These are phyloP conservation scores for Catharus ustulatus DNA, from an alignment of 2,797 vertebrate genomes.

Conservation along the genomic window DNA sequence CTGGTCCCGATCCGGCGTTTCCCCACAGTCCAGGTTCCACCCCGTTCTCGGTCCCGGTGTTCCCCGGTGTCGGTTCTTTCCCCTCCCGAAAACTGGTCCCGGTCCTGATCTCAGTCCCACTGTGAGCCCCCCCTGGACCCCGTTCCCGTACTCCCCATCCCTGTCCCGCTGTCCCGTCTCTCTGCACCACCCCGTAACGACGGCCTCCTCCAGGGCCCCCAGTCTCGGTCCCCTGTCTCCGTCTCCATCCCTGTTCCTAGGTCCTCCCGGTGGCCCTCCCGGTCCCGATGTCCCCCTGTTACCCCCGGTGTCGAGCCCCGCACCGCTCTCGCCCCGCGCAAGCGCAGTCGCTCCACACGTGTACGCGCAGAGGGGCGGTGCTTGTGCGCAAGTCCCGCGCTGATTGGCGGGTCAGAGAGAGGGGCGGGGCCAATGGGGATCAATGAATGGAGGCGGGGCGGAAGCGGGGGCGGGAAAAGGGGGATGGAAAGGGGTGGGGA, in stretches of 20 bases:
- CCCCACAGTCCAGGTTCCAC: neutral
- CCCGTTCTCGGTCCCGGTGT: neutral
- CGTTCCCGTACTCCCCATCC: neutral
- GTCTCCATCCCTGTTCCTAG: neutral
- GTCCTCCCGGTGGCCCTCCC: no score
- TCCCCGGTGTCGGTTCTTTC: neutral
- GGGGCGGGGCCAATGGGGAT: neutral
- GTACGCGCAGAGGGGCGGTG: neutral
- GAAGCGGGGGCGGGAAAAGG: neutral
- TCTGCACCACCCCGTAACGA: neutral
- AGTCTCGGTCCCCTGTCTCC: no score
- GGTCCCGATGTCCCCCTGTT: no score
- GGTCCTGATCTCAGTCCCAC: neutral
- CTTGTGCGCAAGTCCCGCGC: fast-evolving
- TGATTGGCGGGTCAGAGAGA: fast-evolving
- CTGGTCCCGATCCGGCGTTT: neutral
- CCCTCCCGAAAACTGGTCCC: neutral
- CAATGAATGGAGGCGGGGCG: neutral
- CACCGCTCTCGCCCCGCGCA: neutral
- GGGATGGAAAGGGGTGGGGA: no score
- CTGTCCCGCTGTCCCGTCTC: neutral
- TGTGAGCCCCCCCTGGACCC: neutral
- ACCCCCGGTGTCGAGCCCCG: no score
- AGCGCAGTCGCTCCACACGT: neutral
- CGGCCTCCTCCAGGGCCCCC: no score